phyloP scores from a whole-genome alignment of 1,140 invertebrate genomes.

The Campoletis sonorensis region DNA sequence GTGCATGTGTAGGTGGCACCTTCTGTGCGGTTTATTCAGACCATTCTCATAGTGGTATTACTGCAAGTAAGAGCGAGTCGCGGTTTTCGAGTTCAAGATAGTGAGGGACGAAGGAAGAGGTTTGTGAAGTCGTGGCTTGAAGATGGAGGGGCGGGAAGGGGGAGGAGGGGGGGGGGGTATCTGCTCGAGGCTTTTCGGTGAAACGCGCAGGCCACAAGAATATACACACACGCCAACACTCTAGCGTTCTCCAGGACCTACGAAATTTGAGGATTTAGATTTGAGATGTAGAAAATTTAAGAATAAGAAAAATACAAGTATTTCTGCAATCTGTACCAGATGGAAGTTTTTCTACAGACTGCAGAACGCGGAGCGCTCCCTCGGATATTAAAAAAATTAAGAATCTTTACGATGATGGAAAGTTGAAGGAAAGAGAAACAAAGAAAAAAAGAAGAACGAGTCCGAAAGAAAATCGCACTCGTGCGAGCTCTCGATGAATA shows the following conservation, averaged over 20 bases:
- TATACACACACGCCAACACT: background rate
- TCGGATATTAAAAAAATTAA: background rate
- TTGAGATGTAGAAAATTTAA: background rate
- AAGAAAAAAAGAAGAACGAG: background rate
- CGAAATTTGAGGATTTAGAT: too few species aligned
- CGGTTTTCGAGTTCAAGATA: background rate
- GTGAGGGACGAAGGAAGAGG: background rate
- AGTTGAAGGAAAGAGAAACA: background rate
- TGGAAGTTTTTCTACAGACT: background rate
- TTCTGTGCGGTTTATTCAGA: background rate
- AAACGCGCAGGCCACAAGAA: background rate
- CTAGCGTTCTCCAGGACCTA: too few species aligned
- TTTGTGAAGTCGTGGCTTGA: background rate
- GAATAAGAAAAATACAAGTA: too few species aligned
- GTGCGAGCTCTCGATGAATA: constrained; percentile 68
- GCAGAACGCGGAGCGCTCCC: background rate
- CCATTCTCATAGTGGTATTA: background rate
- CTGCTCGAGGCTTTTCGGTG: background rate
- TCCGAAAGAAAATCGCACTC: background rate
- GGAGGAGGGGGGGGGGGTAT: background rate
- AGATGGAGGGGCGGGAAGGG: background rate
- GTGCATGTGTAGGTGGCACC: background rate
- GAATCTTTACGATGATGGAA: background rate
- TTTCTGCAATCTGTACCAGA: background rate
- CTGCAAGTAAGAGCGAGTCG: background rate